These are phyloP conservation scores for Scotopteryx bipunctaria DNA, from an alignment of 2,888 invertebrate species.

Conservation along the genomic window DNA sequence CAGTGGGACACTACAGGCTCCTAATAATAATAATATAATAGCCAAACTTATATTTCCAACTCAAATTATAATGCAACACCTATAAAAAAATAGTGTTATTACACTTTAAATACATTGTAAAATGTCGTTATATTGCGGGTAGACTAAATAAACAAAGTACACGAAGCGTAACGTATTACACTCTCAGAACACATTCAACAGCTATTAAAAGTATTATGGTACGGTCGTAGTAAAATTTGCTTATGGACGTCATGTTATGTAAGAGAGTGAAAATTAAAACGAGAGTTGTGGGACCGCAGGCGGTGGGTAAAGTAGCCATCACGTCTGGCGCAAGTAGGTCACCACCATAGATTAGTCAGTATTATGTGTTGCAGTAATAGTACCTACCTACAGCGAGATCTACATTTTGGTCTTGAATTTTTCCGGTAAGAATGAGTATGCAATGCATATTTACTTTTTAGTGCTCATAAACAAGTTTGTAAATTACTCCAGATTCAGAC, in stretches of 20 bases:
- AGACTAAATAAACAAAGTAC: conserved; percentile 14
- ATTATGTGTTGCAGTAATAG: no score
- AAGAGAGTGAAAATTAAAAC: conserved; percentile 37
- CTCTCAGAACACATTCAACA: conserved; percentile 17
- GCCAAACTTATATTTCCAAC: neutral
- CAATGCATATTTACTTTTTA: no score
- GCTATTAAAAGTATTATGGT: conserved; percentile 29
- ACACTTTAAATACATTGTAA: conserved; percentile 3
- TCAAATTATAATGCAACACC: conserved; percentile 1
- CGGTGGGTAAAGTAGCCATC: conserved; percentile 26
- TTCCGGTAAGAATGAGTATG: no score
- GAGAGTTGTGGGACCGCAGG: conserved; percentile 34
- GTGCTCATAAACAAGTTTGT: no score
- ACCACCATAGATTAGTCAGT: conserved; percentile 12
- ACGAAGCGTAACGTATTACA: conserved; percentile 17
- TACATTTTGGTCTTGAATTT: no score
- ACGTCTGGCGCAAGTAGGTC: conserved; percentile 30
- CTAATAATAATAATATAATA: no score
- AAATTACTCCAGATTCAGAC: no score
- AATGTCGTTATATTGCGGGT: neutral
- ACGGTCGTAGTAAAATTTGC: conserved; percentile 30
- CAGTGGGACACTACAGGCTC: neutral
- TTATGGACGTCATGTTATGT: conserved; percentile 42
- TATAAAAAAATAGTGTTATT: neutral
- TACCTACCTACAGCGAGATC: no score